Conservation (phyloP, 2,113 vertebrate species). For the Oreotrochilus melanogaster region DNA sequence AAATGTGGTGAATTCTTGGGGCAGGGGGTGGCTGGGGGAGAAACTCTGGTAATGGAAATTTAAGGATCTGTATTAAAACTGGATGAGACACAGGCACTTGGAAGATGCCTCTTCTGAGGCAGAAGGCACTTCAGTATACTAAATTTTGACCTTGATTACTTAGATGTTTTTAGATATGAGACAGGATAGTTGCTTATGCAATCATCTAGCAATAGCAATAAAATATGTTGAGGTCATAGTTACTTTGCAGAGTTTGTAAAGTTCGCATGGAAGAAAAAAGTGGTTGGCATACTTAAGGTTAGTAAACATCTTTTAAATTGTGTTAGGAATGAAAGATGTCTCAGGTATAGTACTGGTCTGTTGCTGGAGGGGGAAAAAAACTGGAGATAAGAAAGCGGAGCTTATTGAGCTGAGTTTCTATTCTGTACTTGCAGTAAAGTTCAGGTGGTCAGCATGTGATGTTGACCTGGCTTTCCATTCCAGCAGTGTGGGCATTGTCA, state of each 20-base stretch:
- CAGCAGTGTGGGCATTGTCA: background rate
- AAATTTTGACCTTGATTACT: background rate
- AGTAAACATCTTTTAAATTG: background rate
- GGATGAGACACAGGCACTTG: background rate
- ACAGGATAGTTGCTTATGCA: background rate
- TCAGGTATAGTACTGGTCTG: background rate
- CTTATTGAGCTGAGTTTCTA: background rate
- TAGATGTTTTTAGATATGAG: background rate
- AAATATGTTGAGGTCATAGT: background rate
- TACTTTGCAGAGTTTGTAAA: background rate
- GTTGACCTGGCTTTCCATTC: background rate
- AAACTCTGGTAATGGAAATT: constrained; percentile 13
- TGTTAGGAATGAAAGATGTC: background rate
- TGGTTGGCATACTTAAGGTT: background rate
- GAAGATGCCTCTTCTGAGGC: background rate
- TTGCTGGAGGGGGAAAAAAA: background rate
- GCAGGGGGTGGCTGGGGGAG: background rate
- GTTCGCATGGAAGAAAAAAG: background rate
- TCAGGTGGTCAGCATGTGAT: background rate
- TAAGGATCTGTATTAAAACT: constrained; percentile 5
- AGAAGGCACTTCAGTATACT: background rate
- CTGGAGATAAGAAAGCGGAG: background rate
- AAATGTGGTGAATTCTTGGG: constrained; percentile 26
- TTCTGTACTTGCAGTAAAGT: background rate
- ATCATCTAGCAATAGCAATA: background rate